A percentile compares a stretch with the other conserved stretches of the same genome.
These are phyloP conservation scores for Monoplex corrugatus DNA, from an alignment of 2,888 invertebrate species.

Conservation along the genomic window DNA sequence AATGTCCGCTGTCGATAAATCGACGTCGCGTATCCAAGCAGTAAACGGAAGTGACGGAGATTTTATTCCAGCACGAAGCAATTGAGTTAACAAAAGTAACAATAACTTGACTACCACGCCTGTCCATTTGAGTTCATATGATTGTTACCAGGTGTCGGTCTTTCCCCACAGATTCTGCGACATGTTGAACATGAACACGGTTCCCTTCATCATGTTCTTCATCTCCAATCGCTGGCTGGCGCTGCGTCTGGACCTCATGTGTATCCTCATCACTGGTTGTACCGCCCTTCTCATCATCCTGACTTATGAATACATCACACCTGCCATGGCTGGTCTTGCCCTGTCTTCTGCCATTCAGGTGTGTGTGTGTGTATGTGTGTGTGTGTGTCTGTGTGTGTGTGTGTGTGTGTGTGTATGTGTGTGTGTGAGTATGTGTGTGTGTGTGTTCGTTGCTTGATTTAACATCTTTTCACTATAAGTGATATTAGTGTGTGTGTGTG, in stretches of 20 bases:
- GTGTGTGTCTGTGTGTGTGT: neutral
- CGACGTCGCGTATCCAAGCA: too few relatives aligned
- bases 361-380: slow-evolving; percentile 37
- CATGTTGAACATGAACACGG: slow-evolving; percentile 83
- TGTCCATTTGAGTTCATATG: too few relatives aligned
- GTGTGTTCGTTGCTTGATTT: neutral
- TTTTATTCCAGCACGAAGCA: too few relatives aligned
- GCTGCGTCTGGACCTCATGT: slow-evolving; percentile 81
- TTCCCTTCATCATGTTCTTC: slow-evolving; percentile 83
- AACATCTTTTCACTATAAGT: too few relatives aligned
- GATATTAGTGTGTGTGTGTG: neutral
- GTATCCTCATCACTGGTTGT: slow-evolving; percentile 63
- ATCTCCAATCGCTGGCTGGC: slow-evolving; percentile 84
- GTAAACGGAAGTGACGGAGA: too few relatives aligned
- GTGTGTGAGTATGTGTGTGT: neutral
- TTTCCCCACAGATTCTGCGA: slow-evolving; percentile 84
- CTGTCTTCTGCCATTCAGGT: slow-evolving; percentile 85
- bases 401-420: slow-evolving; percentile 5
- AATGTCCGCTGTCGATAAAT: too few relatives aligned
- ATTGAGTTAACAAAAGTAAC: too few relatives aligned
- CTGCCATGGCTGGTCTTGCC: slow-evolving; percentile 86
- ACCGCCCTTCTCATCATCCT: slow-evolving; percentile 70
- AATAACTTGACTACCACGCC: too few relatives aligned
- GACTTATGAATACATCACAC: slow-evolving; percentile 71
- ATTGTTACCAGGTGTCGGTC: too few relatives aligned